phyloP scores from a whole-genome alignment of 2,888 invertebrate genomes.

The Augiades crinisus region DNA sequence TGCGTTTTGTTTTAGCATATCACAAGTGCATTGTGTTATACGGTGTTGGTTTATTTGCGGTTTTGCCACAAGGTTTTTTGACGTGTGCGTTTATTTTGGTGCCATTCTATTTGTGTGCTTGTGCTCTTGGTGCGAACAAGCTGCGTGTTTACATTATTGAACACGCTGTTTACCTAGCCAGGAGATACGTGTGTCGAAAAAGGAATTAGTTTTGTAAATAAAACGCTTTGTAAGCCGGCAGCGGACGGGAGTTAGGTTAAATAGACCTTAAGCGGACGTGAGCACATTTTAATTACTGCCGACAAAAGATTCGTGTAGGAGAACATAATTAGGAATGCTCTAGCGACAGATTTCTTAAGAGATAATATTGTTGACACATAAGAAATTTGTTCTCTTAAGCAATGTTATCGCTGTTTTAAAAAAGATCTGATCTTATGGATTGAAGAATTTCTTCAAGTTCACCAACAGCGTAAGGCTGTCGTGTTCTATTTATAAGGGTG shows the following conservation, averaged over 20 bases:
- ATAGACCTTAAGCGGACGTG: constrained; percentile 4
- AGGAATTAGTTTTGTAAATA: constrained; percentile 26
- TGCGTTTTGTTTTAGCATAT: constrained; percentile 11
- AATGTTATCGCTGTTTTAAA: too few relatives aligned
- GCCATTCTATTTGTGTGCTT: constrained; percentile 63
- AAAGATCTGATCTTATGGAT: too few relatives aligned
- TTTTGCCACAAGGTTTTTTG: constrained; percentile 44
- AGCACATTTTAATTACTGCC: constrained; percentile 4
- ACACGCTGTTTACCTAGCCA: constrained; percentile 29
- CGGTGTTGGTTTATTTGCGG: constrained; percentile 40
- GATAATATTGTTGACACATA: background rate
- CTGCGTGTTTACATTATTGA: constrained; percentile 48
- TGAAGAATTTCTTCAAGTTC: too few relatives aligned
- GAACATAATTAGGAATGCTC: background rate
- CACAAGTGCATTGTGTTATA: constrained; percentile 38
- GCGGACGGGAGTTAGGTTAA: constrained; percentile 11
- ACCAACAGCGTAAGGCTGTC: too few relatives aligned
- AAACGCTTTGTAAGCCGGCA: constrained; percentile 3
- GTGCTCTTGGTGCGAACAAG: constrained; percentile 61
- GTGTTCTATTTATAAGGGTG: too few relatives aligned
- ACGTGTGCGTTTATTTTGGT: constrained; percentile 63
- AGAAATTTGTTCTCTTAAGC: too few relatives aligned
- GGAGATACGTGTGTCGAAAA: constrained; percentile 25
- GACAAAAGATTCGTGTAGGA: background rate
- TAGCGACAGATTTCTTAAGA: background rate